Base-by-base conservation (phyloP, 1,140 invertebrate genomes). In the Drosophila navojoa region DNA sequence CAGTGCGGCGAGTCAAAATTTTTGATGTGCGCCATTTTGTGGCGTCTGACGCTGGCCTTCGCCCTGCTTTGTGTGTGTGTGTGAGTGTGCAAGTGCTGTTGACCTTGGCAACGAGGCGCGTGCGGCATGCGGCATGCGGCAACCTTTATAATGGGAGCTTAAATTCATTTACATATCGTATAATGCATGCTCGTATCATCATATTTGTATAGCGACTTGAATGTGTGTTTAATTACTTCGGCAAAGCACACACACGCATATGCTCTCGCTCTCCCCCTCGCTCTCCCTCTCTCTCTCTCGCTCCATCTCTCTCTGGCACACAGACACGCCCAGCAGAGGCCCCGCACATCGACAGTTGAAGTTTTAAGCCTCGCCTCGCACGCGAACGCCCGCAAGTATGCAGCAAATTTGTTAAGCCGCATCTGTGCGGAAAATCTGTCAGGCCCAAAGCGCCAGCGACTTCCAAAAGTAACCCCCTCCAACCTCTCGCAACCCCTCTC, bases 151-250 rank as follows among this genome's bases (percentile, higher is more conserved):
- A 74, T 74, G 66, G 52, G 45, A 69, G 71, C 71, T 74, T 74
- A 74, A 74, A 58, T 68, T 74, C 71, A 74, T 74, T 74, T 74
- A 74, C 71, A 74, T 70, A 70, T 70, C 71, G 69, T 70, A 74
- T 70, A 74, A 74, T 70, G 71, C 67, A 70, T 74, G 57, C 57
- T 47, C 57, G 57, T 47, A 59, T 59, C 57, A 74, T 74, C 67
- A 63, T 74, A 74, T 74, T 74, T 74, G 66, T 74, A 70, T 62
- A 70, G 71, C 53, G 67, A 70, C 66, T 74, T 70, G 52, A 74
- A 74, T 74, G 71, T 74, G 71, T 74, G 67, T 74, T 74, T 74
- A 74, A 74, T 74, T 74, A 74, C 71, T 70, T 69, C 35, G 55
- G 63, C 71, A 54, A 59, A 47, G 57, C 63, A 69, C 63, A 72